Evolutionary conservation across 1,140 invertebrate genomes (phyloP), one percentile per base, ranked within the genome.

Genomic region (Ooceraea biroi): DNA sequence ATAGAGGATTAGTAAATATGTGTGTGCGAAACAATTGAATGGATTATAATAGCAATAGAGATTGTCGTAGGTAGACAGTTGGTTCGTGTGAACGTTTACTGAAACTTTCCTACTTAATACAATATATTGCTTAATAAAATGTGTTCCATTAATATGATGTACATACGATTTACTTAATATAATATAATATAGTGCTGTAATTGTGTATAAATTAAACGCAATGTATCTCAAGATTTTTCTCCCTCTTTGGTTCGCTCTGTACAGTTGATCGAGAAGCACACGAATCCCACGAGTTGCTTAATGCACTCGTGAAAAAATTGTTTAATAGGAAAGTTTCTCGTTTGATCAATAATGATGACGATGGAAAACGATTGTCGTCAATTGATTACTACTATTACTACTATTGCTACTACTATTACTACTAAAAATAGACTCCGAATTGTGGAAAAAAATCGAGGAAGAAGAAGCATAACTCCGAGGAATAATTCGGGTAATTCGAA

Each of bases 1-100:
- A 41, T 46, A 44, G 17, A 41, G 48, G 27, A n/a, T 77, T 55
- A n/a, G 61, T 66, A 66, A 77, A 77, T 30, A 52, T 66, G 36
- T 76, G 65, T 52, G 30, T 60, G 48, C 30, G 63, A 66, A 46
- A 52, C 52, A 14, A 71, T 25, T 27, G 50, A 44, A 17, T 44
- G 48, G 22, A 78, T 57, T 69, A n/a, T n/a, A n/a, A n/a, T n/a
- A 57, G 50, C 63, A 58, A 57, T 44, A 44, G n/a, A 57, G 25
- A 27, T 58, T 71, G 55, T 48, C 61, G 12, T n/a, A 48, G 3
- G 22, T 46, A n/a, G 22, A 11, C 44, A 48, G 17, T 63, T 50
- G 44, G 12, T 19, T 46, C 19, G 19, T 12, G 27, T 10, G 12
- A 7, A 55, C 19, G 30, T 52, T 60, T 41, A 55, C 5, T 12